Evolutionary conservation across 2,888 invertebrate genomes (phyloP).

Genomic region (Lasioglossum vierecki): DNA sequence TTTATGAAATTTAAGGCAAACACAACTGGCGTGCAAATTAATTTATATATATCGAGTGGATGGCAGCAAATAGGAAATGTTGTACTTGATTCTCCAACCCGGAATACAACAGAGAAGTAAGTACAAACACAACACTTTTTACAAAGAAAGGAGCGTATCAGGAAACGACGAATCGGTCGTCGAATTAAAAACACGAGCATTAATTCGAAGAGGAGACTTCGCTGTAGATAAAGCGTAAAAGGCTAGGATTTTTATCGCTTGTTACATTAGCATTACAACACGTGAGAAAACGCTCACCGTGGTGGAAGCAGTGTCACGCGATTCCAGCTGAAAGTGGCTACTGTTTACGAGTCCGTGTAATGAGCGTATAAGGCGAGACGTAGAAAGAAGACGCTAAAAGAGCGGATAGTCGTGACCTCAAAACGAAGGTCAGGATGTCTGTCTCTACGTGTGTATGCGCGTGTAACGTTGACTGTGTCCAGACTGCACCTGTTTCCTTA

Average conservation of each 20-base stretch:
- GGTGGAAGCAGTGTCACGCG: constrained; percentile 11
- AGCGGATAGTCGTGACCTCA: constrained; percentile 57
- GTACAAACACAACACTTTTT: not conserved
- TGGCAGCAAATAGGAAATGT: too few relatives aligned
- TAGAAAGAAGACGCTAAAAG: constrained; percentile 42
- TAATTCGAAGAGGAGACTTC: not conserved
- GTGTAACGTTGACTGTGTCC: constrained; percentile 42
- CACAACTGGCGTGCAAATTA: too few relatives aligned
- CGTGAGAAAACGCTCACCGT: constrained; percentile 23
- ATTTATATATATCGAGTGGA: too few relatives aligned
- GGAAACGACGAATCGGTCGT: not conserved
- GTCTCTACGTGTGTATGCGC: constrained; percentile 23
- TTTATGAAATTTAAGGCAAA: too few relatives aligned
- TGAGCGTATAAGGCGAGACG: constrained; percentile 30
- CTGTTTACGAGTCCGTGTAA: constrained; percentile 36
- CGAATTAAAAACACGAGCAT: not conserved
- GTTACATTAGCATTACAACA: constrained; percentile 18
- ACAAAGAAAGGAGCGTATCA: not conserved
- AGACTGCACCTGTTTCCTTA: constrained; percentile 55
- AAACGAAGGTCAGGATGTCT: constrained; percentile 61
- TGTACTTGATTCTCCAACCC: too few relatives aligned
- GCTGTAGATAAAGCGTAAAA: constrained; percentile 11
- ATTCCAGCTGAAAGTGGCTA: constrained; percentile 22
- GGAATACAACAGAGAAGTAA: too few relatives aligned
- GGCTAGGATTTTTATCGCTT: constrained; percentile 16